A percentile compares a stretch with the other conserved stretches of the same genome.
These are phyloP conservation scores for Malurus elegans DNA, from an alignment of 2,113 vertebrate species.

Conservation along the genomic window DNA sequence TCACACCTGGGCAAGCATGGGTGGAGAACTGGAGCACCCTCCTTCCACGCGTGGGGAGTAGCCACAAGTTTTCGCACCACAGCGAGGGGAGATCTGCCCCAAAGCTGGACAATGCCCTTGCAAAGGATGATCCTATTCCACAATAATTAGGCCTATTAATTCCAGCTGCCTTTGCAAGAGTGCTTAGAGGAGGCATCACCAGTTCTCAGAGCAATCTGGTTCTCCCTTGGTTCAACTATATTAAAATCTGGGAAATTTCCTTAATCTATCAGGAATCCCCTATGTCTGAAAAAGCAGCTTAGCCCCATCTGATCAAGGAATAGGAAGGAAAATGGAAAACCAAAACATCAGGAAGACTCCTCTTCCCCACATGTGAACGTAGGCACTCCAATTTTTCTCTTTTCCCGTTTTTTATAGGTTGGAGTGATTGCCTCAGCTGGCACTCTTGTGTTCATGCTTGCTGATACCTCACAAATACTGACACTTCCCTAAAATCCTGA, in stretches of 20 bases:
- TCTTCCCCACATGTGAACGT: fast-evolving
- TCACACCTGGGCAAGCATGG: background rate
- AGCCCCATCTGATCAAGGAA: background rate
- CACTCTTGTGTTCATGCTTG: background rate
- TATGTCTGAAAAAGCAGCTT: background rate
- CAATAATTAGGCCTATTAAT: background rate
- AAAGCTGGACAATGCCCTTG: background rate
- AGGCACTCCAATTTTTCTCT: background rate
- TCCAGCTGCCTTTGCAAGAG: background rate
- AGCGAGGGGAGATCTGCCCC: background rate
- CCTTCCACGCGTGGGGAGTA: fast-evolving
- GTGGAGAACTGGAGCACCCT: background rate
- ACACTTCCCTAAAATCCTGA: background rate
- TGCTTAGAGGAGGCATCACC: background rate
- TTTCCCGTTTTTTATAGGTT: background rate
- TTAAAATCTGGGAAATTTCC: background rate
- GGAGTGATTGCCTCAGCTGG: background rate
- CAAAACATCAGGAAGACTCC: background rate
- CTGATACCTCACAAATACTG: background rate
- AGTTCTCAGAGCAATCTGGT: background rate
- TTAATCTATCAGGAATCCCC: background rate
- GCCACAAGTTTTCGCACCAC: background rate
- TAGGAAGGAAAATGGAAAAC: background rate
- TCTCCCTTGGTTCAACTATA: background rate
- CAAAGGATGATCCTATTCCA: background rate